These are phyloP conservation scores for Neosilurus mollespiculum DNA, from an alignment of 2,797 vertebrate genomes.

Conservation along the genomic window DNA sequence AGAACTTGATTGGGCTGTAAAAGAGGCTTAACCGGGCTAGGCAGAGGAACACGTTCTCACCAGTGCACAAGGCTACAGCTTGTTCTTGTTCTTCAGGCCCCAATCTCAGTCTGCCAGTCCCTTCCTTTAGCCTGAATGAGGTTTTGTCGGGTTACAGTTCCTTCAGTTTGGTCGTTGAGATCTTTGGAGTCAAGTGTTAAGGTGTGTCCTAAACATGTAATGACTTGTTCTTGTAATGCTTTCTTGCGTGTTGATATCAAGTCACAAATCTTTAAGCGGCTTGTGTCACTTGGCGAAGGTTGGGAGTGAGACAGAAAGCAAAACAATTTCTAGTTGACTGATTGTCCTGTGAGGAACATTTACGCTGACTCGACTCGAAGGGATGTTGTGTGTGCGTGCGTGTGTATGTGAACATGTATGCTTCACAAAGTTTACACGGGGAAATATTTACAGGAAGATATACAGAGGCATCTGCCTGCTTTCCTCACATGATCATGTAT, in stretches of 20 bases:
- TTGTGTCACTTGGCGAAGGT: conserved; percentile 32
- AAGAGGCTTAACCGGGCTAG: conserved; percentile 56
- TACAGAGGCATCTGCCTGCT: neutral
- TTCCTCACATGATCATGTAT: neutral
- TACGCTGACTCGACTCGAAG: neutral
- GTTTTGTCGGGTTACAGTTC: conserved; percentile 4
- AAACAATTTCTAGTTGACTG: conserved; percentile 27
- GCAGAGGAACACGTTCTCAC: conserved; percentile 47
- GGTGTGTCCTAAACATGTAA: conserved; percentile 45
- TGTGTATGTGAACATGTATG: conserved; percentile 8
- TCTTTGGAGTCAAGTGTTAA: neutral
- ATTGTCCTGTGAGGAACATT: conserved; percentile 23
- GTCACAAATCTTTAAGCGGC: conserved; percentile 24
- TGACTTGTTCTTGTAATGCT: conserved; percentile 28
- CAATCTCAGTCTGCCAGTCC: conserved; percentile 46
- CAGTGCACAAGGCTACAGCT: conserved; percentile 8
- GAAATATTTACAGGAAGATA: conserved; percentile 12
- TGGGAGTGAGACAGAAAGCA: conserved; percentile 14
- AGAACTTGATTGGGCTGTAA: conserved; percentile 57
- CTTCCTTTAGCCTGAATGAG: neutral
- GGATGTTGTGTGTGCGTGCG: neutral
- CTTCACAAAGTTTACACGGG: neutral
- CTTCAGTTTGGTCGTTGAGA: conserved; percentile 12
- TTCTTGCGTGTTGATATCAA: conserved; percentile 8
- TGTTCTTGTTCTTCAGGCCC: conserved; percentile 47